These are phyloP conservation scores for Listronotus oregonensis DNA, from an alignment of 1,140 invertebrate genomes.

Conservation along the genomic window DNA sequence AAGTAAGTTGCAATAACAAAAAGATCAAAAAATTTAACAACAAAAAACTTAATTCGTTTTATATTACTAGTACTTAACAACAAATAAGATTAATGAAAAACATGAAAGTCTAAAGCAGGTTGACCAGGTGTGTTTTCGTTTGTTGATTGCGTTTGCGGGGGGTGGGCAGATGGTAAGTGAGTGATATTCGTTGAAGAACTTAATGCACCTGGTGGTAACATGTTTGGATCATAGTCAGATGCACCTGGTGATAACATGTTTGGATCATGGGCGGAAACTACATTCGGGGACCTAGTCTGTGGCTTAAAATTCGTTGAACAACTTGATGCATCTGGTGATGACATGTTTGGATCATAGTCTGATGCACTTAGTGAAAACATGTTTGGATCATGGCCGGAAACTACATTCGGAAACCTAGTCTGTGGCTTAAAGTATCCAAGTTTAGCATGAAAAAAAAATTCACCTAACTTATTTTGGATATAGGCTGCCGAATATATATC, in stretches of 20 bases:
- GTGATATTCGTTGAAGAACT: constrained; percentile 1
- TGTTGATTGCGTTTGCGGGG: constrained; percentile 4
- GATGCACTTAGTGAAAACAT: too few relatives aligned
- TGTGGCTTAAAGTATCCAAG: constrained; percentile 3
- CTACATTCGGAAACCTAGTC: background rate
- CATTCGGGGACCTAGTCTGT: background rate
- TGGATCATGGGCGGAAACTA: background rate
- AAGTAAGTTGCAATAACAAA: too few relatives aligned
- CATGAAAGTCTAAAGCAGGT: too few relatives aligned
- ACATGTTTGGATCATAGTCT: too few relatives aligned
- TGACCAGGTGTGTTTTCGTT: too few relatives aligned
- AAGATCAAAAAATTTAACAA: too few relatives aligned
- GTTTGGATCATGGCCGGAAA: background rate
- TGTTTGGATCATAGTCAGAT: too few relatives aligned
- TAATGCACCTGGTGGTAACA: constrained; percentile 6
- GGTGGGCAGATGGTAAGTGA: background rate
- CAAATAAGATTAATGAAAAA: too few relatives aligned
- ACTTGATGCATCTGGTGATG: too few relatives aligned
- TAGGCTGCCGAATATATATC: constrained; percentile 5
- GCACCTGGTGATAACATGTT: too few relatives aligned
- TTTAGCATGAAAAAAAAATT: background rate
- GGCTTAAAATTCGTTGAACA: constrained; percentile 1
- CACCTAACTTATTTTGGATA: constrained; percentile 1
- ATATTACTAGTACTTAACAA: too few relatives aligned
- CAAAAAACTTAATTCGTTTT: too few relatives aligned